Evolutionary conservation across 92 coral and sea anemone genomes (phyloP).

Genomic region (Heteractis magnifica): DNA sequence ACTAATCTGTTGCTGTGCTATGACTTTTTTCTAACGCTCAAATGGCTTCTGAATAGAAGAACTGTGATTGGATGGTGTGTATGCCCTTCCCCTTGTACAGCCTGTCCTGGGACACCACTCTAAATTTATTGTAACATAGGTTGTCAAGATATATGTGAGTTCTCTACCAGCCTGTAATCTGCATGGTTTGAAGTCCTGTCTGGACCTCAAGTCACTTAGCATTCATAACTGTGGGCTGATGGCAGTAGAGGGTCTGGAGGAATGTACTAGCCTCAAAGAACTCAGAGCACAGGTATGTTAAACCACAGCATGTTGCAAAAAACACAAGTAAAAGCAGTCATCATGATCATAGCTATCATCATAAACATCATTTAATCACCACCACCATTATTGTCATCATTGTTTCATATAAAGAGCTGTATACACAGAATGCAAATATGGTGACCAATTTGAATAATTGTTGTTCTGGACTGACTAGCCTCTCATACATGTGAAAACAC

Average conservation of each 20-base stretch:
- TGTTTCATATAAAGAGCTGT: not conserved
- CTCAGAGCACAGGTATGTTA: constrained; percentile 61
- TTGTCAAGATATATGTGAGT: constrained; percentile 9
- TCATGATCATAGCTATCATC: constrained; percentile 2
- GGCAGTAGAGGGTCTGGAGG: constrained; percentile 86
- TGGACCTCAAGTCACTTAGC: constrained; percentile 60
- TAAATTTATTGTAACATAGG: not conserved
- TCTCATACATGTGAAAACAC: too few relatives aligned
- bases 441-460: too few relatives aligned
- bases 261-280: constrained; percentile 72
- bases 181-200: constrained; percentile 70
- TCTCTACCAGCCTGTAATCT: constrained; percentile 61
- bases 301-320: too few relatives aligned
- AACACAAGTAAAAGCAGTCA: not conserved
- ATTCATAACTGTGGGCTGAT: constrained; percentile 78
- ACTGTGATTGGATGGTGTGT: too few relatives aligned
- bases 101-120: too few relatives aligned
- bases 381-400: not conserved
- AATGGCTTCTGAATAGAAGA: too few relatives aligned
- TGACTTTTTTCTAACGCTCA: too few relatives aligned
- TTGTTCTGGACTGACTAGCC: too few relatives aligned
- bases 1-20: too few relatives aligned
- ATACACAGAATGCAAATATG: not conserved
- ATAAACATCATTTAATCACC: constrained; percentile 8
- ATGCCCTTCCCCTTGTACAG: too few relatives aligned